phyloP scores from a whole-genome alignment of 2,113 vertebrate species.

The Nothoprocta pentlandii region DNA sequence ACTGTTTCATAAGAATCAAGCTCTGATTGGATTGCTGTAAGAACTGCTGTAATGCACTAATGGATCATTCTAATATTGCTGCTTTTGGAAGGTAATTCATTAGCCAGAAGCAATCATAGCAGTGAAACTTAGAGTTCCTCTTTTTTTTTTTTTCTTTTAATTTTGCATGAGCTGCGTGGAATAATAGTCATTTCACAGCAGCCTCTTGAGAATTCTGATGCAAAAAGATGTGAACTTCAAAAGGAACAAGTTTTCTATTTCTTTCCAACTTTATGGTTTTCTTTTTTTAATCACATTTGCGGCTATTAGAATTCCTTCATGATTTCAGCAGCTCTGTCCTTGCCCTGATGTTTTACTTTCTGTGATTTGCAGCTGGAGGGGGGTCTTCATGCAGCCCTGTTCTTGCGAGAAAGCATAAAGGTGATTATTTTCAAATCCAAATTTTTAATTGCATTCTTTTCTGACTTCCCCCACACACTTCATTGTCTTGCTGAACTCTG shows the following conservation, averaged over 20 bases:
- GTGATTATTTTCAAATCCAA: slow-evolving; percentile 84
- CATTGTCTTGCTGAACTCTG: slow-evolving; percentile 46
- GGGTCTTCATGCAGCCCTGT: slow-evolving; percentile 96
- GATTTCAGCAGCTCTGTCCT: slow-evolving; percentile 56
- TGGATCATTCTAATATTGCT: neutral
- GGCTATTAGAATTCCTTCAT: slow-evolving; percentile 64
- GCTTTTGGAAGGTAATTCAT: slow-evolving; percentile 21
- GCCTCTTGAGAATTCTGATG: neutral
- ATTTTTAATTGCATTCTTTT: slow-evolving; percentile 48
- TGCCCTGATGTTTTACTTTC: slow-evolving; percentile 85
- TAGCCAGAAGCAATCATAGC: neutral
- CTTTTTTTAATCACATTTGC: neutral
- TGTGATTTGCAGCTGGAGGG: slow-evolving; percentile 91
- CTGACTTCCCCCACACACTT: neutral
- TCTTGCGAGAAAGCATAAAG: slow-evolving; percentile 95
- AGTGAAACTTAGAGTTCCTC: neutral
- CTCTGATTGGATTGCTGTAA: neutral
- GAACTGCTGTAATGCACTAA: neutral
- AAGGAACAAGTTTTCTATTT: slow-evolving; percentile 5
- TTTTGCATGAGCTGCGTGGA: neutral
- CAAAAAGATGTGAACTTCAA: neutral
- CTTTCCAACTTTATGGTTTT: slow-evolving; percentile 1
- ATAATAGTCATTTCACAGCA: neutral
- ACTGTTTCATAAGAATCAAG: neutral
- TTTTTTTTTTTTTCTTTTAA: too few species aligned